These are phyloP conservation scores for Orchesella flavescens DNA, from an alignment of 2,888 invertebrate species.

Conservation along the genomic window DNA sequence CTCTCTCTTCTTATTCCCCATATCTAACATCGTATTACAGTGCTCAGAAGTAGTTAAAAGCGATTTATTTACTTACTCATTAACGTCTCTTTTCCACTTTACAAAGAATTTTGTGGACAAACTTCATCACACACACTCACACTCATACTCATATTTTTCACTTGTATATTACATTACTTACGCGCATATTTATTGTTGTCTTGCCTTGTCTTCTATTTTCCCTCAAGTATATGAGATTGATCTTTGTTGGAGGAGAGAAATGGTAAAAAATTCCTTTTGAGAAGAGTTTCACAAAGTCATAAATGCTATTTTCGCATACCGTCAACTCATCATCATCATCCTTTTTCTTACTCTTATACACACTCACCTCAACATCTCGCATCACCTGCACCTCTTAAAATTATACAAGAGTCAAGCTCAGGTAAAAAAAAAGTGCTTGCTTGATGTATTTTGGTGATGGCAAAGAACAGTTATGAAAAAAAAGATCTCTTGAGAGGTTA, in stretches of 20 bases:
- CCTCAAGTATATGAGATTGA: slow-evolving; percentile 30
- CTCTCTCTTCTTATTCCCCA: too few species aligned
- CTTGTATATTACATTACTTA: neutral
- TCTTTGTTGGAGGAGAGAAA: slow-evolving; percentile 26
- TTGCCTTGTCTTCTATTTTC: slow-evolving; percentile 30
- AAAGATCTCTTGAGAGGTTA: slow-evolving; percentile 36
- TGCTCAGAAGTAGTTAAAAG: slow-evolving; percentile 55
- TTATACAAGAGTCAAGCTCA: slow-evolving; percentile 20
- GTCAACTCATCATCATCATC: neutral
- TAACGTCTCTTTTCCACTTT: slow-evolving; percentile 61
- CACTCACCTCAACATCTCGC: too few species aligned
- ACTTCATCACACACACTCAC: slow-evolving; percentile 10
- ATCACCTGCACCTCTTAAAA: neutral
- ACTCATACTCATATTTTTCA: neutral
- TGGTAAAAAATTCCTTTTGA: slow-evolving; percentile 32
- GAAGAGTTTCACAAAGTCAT: slow-evolving; percentile 53
- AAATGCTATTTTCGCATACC: slow-evolving; percentile 54
- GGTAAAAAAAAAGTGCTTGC: neutral
- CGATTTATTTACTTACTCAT: slow-evolving; percentile 64
- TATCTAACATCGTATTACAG: too few species aligned
- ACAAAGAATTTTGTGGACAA: slow-evolving; percentile 43
- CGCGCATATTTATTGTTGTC: neutral
- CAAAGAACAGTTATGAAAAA: slow-evolving; percentile 53
- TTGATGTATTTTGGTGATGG: neutral
- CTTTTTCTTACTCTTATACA: slow-evolving; percentile 26